Percentiles rank a stretch among this genome's conserved stretches.
phyloP scores from a whole-genome alignment of 2,888 invertebrate species.

The Ophioninae sp. region DNA sequence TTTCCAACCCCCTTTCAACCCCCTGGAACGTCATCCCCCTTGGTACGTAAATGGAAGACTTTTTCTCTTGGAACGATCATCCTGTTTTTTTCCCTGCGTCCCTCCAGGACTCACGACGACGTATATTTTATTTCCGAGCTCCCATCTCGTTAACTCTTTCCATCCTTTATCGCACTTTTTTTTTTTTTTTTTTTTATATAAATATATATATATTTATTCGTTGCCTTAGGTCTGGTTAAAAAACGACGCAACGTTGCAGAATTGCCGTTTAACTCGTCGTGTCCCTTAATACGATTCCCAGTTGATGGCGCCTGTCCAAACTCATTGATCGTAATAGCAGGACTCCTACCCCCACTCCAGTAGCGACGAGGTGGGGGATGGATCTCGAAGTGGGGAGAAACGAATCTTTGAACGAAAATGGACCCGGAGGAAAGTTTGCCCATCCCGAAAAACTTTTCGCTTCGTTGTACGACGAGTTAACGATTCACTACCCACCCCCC shows the following conservation, averaged over 20 bases:
- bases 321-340: conserved; percentile 73
- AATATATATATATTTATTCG: conserved; percentile 32
- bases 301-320: conserved; percentile 73
- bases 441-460: conserved; percentile 20
- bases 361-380: neutral
- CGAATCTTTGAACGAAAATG: neutral
- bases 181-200: neutral
- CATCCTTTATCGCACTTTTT: conserved; percentile 14
- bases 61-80: conserved; percentile 44
- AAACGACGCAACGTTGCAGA: conserved; percentile 62
- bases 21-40: too few relatives aligned
- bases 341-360: neutral
- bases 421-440: conserved; percentile 40
- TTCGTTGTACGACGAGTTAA: conserved; percentile 33
- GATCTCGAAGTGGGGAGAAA: neutral
- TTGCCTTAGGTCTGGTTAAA: conserved; percentile 59
- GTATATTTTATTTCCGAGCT: conserved; percentile 52
- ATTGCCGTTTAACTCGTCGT: conserved; percentile 71
- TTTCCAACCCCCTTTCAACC: too few relatives aligned
- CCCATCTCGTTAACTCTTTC: conserved; percentile 60
- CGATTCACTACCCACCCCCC: conserved; percentile 12
- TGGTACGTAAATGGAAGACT: conserved; percentile 22
- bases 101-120: conserved; percentile 17
- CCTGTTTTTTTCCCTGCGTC: conserved; percentile 31
- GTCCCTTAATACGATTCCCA: conserved; percentile 69